Percentiles rank a stretch among this genome's conserved stretches.
These are phyloP conservation scores for Seira ritae DNA, from an alignment of 2,888 invertebrate genomes.

Conservation along the genomic window DNA sequence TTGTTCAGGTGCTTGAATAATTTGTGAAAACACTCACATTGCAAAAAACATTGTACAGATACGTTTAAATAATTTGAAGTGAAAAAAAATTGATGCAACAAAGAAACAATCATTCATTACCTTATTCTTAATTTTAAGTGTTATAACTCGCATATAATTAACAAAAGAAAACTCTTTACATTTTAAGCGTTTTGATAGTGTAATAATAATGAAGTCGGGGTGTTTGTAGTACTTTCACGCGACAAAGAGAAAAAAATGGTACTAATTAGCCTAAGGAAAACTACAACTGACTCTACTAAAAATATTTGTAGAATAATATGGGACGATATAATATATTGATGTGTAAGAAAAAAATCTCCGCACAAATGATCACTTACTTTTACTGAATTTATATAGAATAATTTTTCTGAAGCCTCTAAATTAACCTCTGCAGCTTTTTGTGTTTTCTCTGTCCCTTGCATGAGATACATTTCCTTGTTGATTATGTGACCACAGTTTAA, in stretches of 20 bases:
- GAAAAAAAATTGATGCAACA: conserved; percentile 39
- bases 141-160: background rate
- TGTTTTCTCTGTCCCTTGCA: too few species aligned
- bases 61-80: background rate
- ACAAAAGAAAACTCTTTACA: background rate
- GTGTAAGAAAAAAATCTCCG: conserved; percentile 34
- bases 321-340: too few species aligned
- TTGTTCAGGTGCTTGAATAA: too few species aligned
- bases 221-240: too few species aligned
- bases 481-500: background rate
- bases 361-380: conserved; percentile 53
- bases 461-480: background rate
- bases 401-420: too few species aligned
- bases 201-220: background rate
- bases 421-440: too few species aligned
- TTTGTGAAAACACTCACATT: too few species aligned
- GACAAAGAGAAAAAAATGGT: too few species aligned
- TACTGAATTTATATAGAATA: background rate
- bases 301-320: too few species aligned
- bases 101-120: conserved; percentile 60
- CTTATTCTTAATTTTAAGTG: conserved; percentile 20
- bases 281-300: too few species aligned
- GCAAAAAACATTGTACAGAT: too few species aligned
- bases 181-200: background rate
- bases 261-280: too few species aligned